These are phyloP conservation scores for Dufourea novaeangliae DNA, from an alignment of 1,140 invertebrate genomes.

Conservation along the genomic window DNA sequence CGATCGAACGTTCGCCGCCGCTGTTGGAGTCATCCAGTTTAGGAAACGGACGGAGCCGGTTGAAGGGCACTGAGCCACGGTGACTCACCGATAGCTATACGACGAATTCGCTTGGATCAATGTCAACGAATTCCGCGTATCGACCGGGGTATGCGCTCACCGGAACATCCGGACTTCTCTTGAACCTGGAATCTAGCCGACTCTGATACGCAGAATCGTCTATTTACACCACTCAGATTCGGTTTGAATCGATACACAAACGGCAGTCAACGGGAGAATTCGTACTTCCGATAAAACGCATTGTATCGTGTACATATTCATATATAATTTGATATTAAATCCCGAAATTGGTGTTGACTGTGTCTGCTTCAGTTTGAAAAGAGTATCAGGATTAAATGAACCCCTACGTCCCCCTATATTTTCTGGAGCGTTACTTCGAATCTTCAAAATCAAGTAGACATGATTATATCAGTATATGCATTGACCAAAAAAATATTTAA, in stretches of 20 bases:
- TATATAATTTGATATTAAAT: neutral
- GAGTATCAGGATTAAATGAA: too few species aligned
- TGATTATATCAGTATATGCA: too few species aligned
- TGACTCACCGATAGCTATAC: constrained; percentile 56
- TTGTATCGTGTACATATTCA: neutral
- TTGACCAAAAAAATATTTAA: too few species aligned
- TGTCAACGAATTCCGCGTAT: constrained; percentile 55
- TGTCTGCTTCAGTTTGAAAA: too few species aligned
- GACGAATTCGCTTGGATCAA: constrained; percentile 50
- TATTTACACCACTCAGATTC: too few species aligned
- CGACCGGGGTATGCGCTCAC: constrained; percentile 26
- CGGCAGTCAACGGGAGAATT: neutral
- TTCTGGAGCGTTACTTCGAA: too few species aligned
- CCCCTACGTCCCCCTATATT: too few species aligned
- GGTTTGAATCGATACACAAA: neutral
- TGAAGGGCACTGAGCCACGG: constrained; percentile 58
- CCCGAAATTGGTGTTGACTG: too few species aligned
- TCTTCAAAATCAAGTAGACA: too few species aligned
- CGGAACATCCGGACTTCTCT: constrained; percentile 29
- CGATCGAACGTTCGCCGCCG: neutral
- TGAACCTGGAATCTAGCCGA: constrained; percentile 8
- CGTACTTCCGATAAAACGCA: neutral
- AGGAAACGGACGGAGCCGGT: constrained; percentile 37
- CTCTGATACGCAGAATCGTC: neutral
- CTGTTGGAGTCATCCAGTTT: constrained; percentile 31